Conservation (phyloP, 92 coral and sea anemone genomes). For the Umimayanthus chanpuru region DNA sequence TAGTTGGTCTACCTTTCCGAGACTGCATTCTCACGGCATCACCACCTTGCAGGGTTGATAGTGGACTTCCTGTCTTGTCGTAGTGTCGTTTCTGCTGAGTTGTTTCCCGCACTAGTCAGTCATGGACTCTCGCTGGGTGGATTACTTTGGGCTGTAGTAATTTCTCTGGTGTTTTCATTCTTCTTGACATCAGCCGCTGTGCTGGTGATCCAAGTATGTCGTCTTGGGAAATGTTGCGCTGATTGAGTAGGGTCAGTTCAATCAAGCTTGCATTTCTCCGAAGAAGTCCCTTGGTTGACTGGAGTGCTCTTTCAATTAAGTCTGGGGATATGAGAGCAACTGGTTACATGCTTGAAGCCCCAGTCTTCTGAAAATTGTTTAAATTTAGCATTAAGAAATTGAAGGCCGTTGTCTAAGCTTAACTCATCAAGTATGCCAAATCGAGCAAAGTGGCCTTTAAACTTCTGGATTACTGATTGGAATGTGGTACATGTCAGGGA, state of each 20-base stretch:
- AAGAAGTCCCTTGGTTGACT: slow-evolving; percentile 49
- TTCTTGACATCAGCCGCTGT: slow-evolving; percentile 50
- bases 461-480: background rate
- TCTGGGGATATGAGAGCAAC: slow-evolving; percentile 54
- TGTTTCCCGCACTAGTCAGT: slow-evolving; percentile 1
- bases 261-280: slow-evolving; percentile 52
- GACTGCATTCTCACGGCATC: slow-evolving; percentile 58
- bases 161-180: slow-evolving; percentile 39
- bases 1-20: slow-evolving; percentile 32
- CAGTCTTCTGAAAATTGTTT: slow-evolving; percentile 48
- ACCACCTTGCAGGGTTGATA: slow-evolving; percentile 35
- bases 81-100: slow-evolving; percentile 45
- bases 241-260: slow-evolving; percentile 50
- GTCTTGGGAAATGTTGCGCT: slow-evolving; percentile 44
- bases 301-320: slow-evolving; percentile 46
- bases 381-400: slow-evolving; percentile 53
- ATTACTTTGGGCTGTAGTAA: slow-evolving; percentile 34
- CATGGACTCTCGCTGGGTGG: slow-evolving; percentile 2
- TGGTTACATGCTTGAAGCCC: slow-evolving; percentile 50
- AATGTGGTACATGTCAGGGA: background rate
- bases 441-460: slow-evolving; percentile 43
- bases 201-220: slow-evolving; percentile 51
- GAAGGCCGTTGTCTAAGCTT: slow-evolving; percentile 40
- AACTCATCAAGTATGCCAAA: slow-evolving; percentile 37
- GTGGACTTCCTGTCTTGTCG: slow-evolving; percentile 23